These are phyloP conservation scores for Panurus biarmicus DNA, from an alignment of 2,113 vertebrate species.

Conservation along the genomic window DNA sequence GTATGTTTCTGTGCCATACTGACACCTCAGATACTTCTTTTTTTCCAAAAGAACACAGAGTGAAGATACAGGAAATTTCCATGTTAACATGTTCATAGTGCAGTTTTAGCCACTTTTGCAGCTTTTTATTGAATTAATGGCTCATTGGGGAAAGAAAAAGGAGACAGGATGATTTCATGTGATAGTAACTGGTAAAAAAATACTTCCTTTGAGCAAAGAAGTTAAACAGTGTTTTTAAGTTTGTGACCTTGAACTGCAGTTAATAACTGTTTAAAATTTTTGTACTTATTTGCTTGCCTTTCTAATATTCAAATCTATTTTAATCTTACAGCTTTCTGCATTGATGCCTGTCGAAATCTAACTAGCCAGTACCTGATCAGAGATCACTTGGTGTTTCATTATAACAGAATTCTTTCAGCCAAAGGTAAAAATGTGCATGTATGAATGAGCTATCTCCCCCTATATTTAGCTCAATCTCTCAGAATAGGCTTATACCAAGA, in stretches of 20 bases:
- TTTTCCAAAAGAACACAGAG: neutral
- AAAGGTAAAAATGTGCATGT: slow-evolving; percentile 79
- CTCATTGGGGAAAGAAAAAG: neutral
- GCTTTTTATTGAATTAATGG: neutral
- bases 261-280: neutral
- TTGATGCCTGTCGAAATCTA: slow-evolving; percentile 74
- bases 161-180: neutral
- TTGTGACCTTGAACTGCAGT: neutral
- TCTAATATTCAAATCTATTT: slow-evolving; percentile 52
- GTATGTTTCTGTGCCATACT: neutral
- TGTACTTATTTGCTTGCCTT: neutral
- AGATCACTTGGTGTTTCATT: slow-evolving; percentile 92
- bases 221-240: neutral
- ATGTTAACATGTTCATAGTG: neutral
- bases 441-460: slow-evolving; percentile 14
- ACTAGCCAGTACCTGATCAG: slow-evolving; percentile 79
- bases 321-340: slow-evolving; percentile 75
- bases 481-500: neutral
- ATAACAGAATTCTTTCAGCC: slow-evolving; percentile 89
- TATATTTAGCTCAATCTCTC: neutral
- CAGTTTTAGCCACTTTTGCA: neutral
- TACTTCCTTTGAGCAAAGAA: neutral
- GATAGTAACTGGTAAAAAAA: neutral
- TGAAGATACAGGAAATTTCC: neutral
- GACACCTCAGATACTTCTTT: neutral